A percentile compares a stretch with the other conserved stretches of the same genome.
Conservation (phyloP, 35 echinoderm and acorn worm species). For the Chiridota heheva region DNA sequence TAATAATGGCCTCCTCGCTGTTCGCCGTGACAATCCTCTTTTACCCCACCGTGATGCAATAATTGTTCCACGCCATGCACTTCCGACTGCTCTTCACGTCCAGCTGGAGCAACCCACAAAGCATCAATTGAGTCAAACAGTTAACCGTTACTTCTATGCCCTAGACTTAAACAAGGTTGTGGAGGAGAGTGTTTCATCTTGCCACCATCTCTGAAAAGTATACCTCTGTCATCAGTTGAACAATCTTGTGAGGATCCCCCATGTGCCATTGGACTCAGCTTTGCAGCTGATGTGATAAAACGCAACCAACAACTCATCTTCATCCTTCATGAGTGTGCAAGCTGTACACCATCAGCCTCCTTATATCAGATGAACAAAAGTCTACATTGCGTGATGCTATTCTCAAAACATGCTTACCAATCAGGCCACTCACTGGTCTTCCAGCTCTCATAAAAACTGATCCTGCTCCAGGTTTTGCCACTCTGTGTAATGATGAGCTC, state of each 20-base stretch:
- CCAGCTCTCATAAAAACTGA: slow-evolving; percentile 46
- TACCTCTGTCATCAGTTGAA: background rate
- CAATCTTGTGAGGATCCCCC: slow-evolving; percentile 55
- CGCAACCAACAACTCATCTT: slow-evolving; percentile 48
- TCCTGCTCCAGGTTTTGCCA: slow-evolving; percentile 34
- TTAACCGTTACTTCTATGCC: slow-evolving; percentile 35
- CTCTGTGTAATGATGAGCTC: background rate
- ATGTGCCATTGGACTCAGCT: slow-evolving; percentile 37
- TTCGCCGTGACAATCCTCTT: background rate
- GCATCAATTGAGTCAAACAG: slow-evolving; percentile 23
- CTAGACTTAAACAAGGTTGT: slow-evolving; percentile 42
- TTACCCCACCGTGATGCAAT: slow-evolving; percentile 23
- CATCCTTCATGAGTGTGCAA: slow-evolving; percentile 29
- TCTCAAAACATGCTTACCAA: slow-evolving; percentile 7
- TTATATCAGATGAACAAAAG: slow-evolving; percentile 22
- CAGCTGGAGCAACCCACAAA: slow-evolving; percentile 40
- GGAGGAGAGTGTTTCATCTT: background rate
- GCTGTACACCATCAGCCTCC: background rate
- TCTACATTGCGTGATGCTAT: slow-evolving; percentile 53
- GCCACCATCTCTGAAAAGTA: slow-evolving; percentile 44
- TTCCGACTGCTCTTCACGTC: slow-evolving; percentile 54
- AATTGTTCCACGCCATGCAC: slow-evolving; percentile 36
- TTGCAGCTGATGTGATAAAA: slow-evolving; percentile 56
- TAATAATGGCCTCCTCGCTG: slow-evolving; percentile 36
- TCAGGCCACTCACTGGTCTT: slow-evolving; percentile 40